A percentile compares a stretch with the other conserved stretches of the same genome.
Evolutionary conservation across 2,113 vertebrate species (phyloP).

Genomic region (Syngnathus scovelli): DNA sequence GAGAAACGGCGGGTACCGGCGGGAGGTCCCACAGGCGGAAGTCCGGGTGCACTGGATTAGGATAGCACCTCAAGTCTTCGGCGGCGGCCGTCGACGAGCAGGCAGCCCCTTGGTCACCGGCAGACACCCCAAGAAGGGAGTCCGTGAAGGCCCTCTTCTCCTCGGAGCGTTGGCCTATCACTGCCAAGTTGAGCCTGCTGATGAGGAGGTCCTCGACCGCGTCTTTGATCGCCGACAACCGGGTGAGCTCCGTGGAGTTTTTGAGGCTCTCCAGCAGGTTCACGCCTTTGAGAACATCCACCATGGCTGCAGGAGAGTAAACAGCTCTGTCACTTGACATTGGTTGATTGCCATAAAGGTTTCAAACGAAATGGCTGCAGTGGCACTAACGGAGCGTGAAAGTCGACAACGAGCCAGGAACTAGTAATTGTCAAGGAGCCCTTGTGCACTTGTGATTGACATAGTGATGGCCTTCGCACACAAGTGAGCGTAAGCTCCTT

Average conservation of each 20-base stretch:
- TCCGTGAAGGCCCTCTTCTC: conserved; percentile 65
- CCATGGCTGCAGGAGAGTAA: conserved; percentile 46
- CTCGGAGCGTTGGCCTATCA: conserved; percentile 49
- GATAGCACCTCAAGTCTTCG: too few species aligned
- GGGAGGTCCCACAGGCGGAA: too few species aligned
- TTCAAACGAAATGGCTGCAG: background rate
- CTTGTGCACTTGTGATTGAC: too few species aligned
- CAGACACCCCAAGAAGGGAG: conserved; percentile 56
- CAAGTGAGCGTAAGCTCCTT: too few species aligned
- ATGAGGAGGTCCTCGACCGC: conserved; percentile 70
- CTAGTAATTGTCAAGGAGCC: too few species aligned
- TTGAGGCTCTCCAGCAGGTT: conserved; percentile 67
- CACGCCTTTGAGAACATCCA: conserved; percentile 58
- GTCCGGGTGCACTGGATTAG: too few species aligned
- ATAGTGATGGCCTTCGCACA: too few species aligned
- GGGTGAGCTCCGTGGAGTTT: conserved; percentile 66
- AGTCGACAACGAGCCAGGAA: too few species aligned
- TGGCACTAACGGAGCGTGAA: too few species aligned
- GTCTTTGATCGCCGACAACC: conserved; percentile 66
- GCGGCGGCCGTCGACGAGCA: too few species aligned
- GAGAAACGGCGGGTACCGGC: too few species aligned
- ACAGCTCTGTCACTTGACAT: background rate
- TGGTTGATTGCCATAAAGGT: background rate
- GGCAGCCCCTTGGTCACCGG: conserved; percentile 53
- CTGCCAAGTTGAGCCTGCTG: conserved; percentile 64